phyloP scores from a whole-genome alignment of 2,888 invertebrate species.

The Nymphalis c-album region DNA sequence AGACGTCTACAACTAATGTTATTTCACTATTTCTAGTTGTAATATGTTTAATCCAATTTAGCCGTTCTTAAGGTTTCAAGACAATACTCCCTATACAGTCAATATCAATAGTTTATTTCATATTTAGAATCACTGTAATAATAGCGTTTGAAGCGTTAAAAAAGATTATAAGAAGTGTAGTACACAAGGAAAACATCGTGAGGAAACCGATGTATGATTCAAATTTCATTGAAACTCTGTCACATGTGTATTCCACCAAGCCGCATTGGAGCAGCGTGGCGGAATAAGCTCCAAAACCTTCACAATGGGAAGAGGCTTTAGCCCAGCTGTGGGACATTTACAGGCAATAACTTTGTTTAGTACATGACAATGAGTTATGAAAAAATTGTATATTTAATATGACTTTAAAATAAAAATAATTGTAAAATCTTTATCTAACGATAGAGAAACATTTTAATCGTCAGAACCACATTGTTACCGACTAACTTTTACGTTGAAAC shows the following conservation, averaged over 20 bases:
- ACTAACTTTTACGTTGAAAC: conserved; percentile 14
- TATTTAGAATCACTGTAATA: neutral
- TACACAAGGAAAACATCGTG: too few relatives aligned
- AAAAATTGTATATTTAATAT: too few relatives aligned
- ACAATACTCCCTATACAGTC: conserved; percentile 25
- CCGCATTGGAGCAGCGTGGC: too few relatives aligned
- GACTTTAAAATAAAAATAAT: neutral
- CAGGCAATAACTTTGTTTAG: too few relatives aligned
- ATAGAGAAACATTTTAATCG: conserved; percentile 3
- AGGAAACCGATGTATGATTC: too few relatives aligned
- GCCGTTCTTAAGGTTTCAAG: conserved; percentile 60
- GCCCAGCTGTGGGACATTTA: too few relatives aligned
- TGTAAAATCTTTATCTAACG: neutral
- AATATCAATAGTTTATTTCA: conserved; percentile 4
- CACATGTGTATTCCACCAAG: too few relatives aligned
- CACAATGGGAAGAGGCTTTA: too few relatives aligned
- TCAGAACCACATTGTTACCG: conserved; percentile 7
- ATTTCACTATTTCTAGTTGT: conserved; percentile 22
- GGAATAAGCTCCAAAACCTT: too few relatives aligned
- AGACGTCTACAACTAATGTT: conserved; percentile 23
- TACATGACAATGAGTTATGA: too few relatives aligned
- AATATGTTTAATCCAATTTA: conserved; percentile 52
- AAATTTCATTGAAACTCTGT: too few relatives aligned
- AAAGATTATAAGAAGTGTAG: too few relatives aligned
- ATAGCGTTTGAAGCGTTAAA: neutral